Conservation (phyloP, 2,888 invertebrate genomes). For the Prionchulus punctatus region DNA sequence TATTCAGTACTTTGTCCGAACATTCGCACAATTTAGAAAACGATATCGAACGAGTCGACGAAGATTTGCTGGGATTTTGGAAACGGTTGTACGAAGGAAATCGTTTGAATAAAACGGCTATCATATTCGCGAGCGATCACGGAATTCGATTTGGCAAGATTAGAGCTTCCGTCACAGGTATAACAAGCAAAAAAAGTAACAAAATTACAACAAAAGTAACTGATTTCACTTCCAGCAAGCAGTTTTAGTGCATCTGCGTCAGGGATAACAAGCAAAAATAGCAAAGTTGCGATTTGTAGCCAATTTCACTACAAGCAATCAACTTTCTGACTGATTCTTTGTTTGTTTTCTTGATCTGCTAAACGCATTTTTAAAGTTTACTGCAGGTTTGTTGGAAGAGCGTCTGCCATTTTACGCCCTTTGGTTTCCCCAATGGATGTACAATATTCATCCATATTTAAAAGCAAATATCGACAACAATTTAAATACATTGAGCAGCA, state of each 20-base stretch:
- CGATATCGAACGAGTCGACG: neutral
- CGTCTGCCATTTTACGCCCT: slow-evolving; percentile 9
- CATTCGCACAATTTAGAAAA: neutral
- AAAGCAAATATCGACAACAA: slow-evolving; percentile 1
- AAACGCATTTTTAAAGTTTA: too few relatives aligned
- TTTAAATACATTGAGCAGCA: neutral
- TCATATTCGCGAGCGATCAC: slow-evolving; percentile 5
- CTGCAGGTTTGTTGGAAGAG: slow-evolving; percentile 9
- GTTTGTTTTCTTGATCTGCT: too few relatives aligned
- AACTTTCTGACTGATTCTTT: too few relatives aligned
- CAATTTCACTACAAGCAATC: too few relatives aligned
- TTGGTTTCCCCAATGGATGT: slow-evolving; percentile 9
- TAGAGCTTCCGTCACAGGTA: neutral
- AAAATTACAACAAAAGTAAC: too few relatives aligned
- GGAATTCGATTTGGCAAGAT: slow-evolving; percentile 6
- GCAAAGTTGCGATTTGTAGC: too few relatives aligned
- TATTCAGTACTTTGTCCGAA: neutral
- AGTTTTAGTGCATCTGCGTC: too few relatives aligned
- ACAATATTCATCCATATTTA: slow-evolving; percentile 2
- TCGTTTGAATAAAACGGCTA: neutral
- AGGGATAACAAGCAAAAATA: too few relatives aligned
- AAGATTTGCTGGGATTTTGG: neutral
- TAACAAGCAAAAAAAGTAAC: too few relatives aligned
- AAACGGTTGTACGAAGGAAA: neutral
- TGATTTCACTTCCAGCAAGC: too few relatives aligned